Base-by-base conservation (phyloP, 2,113 vertebrate species). In the Cyprinodon variegatus region DNA sequence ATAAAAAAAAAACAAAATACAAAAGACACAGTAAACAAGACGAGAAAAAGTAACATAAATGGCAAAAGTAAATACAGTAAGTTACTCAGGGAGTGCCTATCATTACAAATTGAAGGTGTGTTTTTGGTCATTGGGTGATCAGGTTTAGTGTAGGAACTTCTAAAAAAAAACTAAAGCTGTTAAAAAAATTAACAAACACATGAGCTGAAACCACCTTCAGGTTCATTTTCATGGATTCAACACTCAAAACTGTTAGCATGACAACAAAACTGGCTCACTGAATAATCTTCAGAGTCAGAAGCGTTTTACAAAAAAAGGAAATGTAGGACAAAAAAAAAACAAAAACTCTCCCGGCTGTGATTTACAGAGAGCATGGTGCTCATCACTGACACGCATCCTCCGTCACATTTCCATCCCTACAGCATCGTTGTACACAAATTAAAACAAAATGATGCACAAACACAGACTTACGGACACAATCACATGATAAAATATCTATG, bases 271-370 rank as follows among this genome's bases (percentile, higher is more conserved):
- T n/a, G 22, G 77, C 38, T n/a, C 20, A 45, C 50, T n/a, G 3
- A 36, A 71, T 13, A 10, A 41, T 68, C 41, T 68, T 40, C 41
- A 36, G 22, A 68, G 38, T 64, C 38, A 65, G n/a, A 38, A 45
- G 45, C 40, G 62, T 15, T 60, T 46, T 38, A 40, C 37, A 45
- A 61, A 59, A 78, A 12, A 53, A 39, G 22, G 7, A 40, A 40
- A 46, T 45, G 22, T 46, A 71, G 13, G 41, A 72, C 37, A 29
- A 29, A 29, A 29, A 29, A 74, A 77, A 68, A 38, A 45, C 3
- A 64, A n/a, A n/a, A 14, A 29, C 65, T 74, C 77, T 78, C 17
- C 61, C 41, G 50, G 81, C 53, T 67, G 76, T 78, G 41, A 39
- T 36, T 48, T 50, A 12, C n/a, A n/a, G 57, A 61, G 50, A 10